Conservation (phyloP, 2,113 vertebrate species). For the Oncorhynchus gorbuscha region DNA sequence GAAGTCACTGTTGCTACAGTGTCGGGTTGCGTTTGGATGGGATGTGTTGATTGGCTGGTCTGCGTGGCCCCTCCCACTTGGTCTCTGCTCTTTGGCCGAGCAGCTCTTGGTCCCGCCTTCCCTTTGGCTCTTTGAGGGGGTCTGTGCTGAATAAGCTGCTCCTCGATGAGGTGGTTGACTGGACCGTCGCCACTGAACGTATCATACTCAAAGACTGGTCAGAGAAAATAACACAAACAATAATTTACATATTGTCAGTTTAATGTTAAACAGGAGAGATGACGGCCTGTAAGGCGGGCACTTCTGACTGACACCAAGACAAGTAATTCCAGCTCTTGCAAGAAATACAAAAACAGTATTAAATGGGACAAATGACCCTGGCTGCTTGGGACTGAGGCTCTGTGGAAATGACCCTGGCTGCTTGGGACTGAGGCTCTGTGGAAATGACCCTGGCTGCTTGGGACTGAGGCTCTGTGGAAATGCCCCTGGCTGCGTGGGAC, state of each 20-base stretch:
- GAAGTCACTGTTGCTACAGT: not conserved
- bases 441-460: too few species aligned
- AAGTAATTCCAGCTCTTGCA: not conserved
- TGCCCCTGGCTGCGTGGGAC: too few species aligned
- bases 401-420: not conserved
- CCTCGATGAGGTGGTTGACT: constrained; percentile 82
- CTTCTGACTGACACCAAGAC: not conserved
- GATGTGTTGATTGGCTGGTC: constrained; percentile 16
- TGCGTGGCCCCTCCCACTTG: not conserved
- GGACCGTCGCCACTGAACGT: constrained; percentile 85
- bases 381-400: not conserved
- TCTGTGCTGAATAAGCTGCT: constrained; percentile 86
- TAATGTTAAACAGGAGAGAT: not conserved
- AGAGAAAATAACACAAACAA: constrained; percentile 4
- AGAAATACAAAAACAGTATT: not conserved
- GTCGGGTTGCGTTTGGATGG: constrained; percentile 27
- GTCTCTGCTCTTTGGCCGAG: constrained; percentile 25
- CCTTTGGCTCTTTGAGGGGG: constrained; percentile 30
- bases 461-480: too few species aligned
- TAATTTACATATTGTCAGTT: not conserved
- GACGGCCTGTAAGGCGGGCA: not conserved
- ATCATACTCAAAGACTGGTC: constrained; percentile 80
- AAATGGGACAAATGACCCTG: not conserved
- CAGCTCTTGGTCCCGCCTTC: constrained; percentile 45
- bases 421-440: too few species aligned